These are phyloP conservation scores for Junonia oenone DNA, from an alignment of 2,888 invertebrate species.

Conservation along the genomic window DNA sequence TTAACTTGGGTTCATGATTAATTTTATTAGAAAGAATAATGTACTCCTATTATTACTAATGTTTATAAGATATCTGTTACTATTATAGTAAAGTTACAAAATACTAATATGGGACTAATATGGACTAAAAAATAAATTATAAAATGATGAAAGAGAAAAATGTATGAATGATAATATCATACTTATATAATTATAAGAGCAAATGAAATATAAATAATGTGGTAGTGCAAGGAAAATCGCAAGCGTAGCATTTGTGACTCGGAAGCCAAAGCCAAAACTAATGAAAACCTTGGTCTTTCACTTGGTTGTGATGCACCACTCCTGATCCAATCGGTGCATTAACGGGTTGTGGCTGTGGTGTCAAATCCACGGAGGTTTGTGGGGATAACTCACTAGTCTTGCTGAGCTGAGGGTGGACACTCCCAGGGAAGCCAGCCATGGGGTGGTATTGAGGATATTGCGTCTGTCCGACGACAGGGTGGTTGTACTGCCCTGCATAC, in stretches of 20 bases:
- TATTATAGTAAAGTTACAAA: too few species aligned
- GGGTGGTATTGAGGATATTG: slow-evolving; percentile 72
- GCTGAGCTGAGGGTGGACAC: slow-evolving; percentile 65
- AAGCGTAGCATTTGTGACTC: slow-evolving; percentile 54
- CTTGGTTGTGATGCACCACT: slow-evolving; percentile 70
- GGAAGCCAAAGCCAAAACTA: slow-evolving; percentile 53
- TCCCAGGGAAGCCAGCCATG: slow-evolving; percentile 73
- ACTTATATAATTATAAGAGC: too few species aligned
- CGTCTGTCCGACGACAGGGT: slow-evolving; percentile 84
- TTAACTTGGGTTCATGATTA: too few species aligned
- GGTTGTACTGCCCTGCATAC: slow-evolving; percentile 82
- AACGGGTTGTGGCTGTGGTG: slow-evolving; percentile 51
- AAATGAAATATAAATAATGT: slow-evolving; percentile 5
- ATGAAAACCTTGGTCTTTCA: slow-evolving; percentile 79
- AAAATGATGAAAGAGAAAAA: too few species aligned
- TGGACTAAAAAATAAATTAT: too few species aligned
- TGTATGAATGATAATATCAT: too few species aligned
- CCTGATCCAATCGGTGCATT: slow-evolving; percentile 70
- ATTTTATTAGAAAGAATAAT: too few species aligned
- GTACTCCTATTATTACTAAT: too few species aligned
- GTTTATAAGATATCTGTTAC: too few species aligned
- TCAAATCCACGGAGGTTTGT: slow-evolving; percentile 65
- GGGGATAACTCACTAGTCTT: slow-evolving; percentile 79
- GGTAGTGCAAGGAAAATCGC: slow-evolving; percentile 57
- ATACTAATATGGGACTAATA: too few species aligned